A percentile compares a stretch with the other conserved stretches of the same genome.
phyloP scores from a whole-genome alignment of 2,888 invertebrate genomes.

The Agriopis leucophaearia region DNA sequence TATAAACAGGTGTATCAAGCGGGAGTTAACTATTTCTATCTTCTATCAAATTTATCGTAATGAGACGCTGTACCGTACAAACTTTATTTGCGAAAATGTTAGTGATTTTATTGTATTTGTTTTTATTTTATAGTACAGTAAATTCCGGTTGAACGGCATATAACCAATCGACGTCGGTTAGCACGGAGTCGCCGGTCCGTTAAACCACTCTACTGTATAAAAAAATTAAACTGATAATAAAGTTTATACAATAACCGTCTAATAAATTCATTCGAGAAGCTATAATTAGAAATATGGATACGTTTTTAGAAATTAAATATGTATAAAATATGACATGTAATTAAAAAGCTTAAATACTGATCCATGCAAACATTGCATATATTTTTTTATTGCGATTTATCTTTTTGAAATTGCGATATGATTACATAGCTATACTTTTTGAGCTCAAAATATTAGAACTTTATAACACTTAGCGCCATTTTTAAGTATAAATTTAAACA shows the following conservation, averaged over 20 bases:
- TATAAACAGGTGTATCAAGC: slow-evolving; percentile 66
- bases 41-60: background rate
- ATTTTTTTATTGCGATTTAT: background rate
- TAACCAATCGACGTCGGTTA: no score
- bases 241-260: slow-evolving; percentile 14
- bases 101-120: no score
- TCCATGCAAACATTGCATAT: slow-evolving; percentile 12
- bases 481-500: background rate
- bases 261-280: slow-evolving; percentile 2
- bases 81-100: background rate
- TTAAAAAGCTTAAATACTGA: slow-evolving; percentile 16
- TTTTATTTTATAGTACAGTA: no score
- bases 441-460: background rate
- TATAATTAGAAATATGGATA: background rate
- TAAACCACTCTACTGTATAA: no score
- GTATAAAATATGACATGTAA: background rate
- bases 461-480: background rate
- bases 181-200: no score
- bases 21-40: slow-evolving; percentile 32
- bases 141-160: no score
- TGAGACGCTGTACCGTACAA: slow-evolving; percentile 15
- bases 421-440: background rate
- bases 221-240: background rate
- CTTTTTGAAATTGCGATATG: background rate
- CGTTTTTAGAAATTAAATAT: slow-evolving; percentile 7